These are phyloP conservation scores for Anastatus disparis DNA, from an alignment of 1,140 invertebrate genomes.

Conservation along the genomic window DNA sequence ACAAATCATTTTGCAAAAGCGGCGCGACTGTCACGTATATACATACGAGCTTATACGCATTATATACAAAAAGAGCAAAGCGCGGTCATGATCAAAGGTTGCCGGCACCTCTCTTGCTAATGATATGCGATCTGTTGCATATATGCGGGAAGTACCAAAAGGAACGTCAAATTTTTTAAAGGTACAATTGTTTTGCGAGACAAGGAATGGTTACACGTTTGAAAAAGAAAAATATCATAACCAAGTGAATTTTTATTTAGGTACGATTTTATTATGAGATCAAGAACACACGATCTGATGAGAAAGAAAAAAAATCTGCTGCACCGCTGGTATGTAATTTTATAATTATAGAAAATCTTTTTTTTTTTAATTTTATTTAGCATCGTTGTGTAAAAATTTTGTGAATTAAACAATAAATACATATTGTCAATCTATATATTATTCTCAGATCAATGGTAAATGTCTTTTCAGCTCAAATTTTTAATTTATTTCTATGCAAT, in stretches of 20 bases:
- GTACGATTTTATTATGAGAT: not conserved
- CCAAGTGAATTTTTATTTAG: not conserved
- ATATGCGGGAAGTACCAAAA: not conserved
- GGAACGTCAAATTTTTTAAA: slow-evolving; percentile 1
- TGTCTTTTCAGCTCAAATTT: too few relatives aligned
- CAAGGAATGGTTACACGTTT: not conserved
- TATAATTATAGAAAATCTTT: slow-evolving; percentile 9
- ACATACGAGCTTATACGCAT: too few relatives aligned
- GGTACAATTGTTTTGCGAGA: not conserved
- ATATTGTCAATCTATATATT: too few relatives aligned
- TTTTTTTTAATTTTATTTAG: too few relatives aligned
- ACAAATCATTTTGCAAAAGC: slow-evolving; percentile 19
- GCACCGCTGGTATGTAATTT: not conserved
- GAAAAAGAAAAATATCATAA: not conserved
- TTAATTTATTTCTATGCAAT: too few relatives aligned
- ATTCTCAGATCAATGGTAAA: too few relatives aligned
- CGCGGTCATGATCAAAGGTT: slow-evolving; percentile 46
- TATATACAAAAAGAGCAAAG: too few relatives aligned
- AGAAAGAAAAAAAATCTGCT: too few relatives aligned
- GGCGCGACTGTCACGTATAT: too few relatives aligned
- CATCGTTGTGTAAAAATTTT: too few relatives aligned
- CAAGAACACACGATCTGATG: too few relatives aligned
- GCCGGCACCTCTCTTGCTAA: slow-evolving; percentile 41
- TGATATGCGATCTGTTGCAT: slow-evolving; percentile 46
- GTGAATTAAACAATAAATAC: too few relatives aligned